Base-by-base conservation (phyloP, 2,888 invertebrate genomes). In the Athalia cordata region DNA sequence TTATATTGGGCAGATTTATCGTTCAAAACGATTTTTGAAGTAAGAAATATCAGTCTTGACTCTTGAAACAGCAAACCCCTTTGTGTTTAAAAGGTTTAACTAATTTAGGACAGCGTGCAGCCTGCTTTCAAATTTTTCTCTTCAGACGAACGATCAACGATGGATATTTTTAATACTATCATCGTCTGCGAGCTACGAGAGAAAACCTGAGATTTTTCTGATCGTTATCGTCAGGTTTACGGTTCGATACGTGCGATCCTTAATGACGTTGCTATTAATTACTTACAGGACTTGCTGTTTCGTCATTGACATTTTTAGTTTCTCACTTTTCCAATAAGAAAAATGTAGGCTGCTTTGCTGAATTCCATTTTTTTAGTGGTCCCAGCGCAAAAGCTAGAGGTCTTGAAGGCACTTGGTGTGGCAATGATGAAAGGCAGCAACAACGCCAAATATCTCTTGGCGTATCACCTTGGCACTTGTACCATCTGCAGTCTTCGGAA, bases 341-440 rank as follows among this genome's bases (percentile, higher is more conserved):
- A 29, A 72, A 72, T 72, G 9, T 9, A 68, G 8, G 55, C 55
- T 11, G 43, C 68, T 52, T 29, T 7, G 72, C 15, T 57, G 59
- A 72, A 72, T 72, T 59, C 13, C 43, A 45, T 72, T 72, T 65
- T 59, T 72, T 59, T 45, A 72, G 29, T 75, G 75, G 62, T 75
- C 75, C 75, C 75, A 75, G 75, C 62, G 50, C 75, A 52, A 45
- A 29, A 64, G 62, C 52, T 50, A 52, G 75, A 50, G 62, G 62
- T 72, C 57, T 43, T 6, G 29, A 59, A 75, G 75, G 75, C 75
- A 64, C 61, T 64, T 7, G 50, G 62, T 47, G 64, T 64, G 75
- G 64, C 75, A 52, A 75, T 29, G 64, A 75, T 13, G 64, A 43
- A 75, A 75, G 75, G 64, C 52, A 50, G 75, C 62, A 75, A 13